phyloP scores from a whole-genome alignment of 1,140 invertebrate genomes.

The Papilio machaon region DNA sequence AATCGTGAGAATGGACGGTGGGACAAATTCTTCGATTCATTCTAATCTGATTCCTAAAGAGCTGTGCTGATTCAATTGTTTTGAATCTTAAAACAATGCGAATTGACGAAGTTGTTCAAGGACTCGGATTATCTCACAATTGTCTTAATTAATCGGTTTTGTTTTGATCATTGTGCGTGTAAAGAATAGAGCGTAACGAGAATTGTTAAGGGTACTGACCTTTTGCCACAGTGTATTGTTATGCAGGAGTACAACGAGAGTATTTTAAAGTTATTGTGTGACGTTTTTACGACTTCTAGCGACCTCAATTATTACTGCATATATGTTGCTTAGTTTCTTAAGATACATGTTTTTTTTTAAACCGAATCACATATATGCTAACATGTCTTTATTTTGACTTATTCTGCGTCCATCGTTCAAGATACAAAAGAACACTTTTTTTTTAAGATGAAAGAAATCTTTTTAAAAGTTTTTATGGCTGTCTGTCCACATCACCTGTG shows the following conservation, averaged over 20 bases:
- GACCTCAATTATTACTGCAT: too few relatives aligned
- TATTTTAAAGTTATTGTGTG: not conserved
- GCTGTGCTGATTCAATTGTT: slow-evolving; percentile 1
- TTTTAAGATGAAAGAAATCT: too few relatives aligned
- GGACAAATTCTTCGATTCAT: slow-evolving; percentile 8
- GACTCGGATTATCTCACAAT: slow-evolving; percentile 21
- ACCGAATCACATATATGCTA: too few relatives aligned
- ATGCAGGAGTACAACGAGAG: not conserved
- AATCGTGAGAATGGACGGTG: not conserved
- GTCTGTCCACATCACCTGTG: not conserved
- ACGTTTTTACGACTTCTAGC: not conserved
- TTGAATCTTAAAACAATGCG: not conserved
- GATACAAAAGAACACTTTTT: too few relatives aligned
- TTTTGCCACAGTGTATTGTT: slow-evolving; percentile 10
- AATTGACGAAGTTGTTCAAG: slow-evolving; percentile 21
- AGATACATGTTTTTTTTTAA: too few relatives aligned
- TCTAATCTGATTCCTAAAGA: slow-evolving; percentile 8
- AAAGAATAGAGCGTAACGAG: not conserved
- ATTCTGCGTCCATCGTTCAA: too few relatives aligned
- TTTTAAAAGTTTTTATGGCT: not conserved
- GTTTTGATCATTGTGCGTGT: not conserved
- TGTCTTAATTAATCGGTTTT: slow-evolving; percentile 18
- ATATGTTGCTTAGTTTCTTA: too few relatives aligned
- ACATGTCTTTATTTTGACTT: too few relatives aligned
- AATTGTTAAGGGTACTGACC: slow-evolving; percentile 1